Base-by-base conservation (phyloP, 2,888 invertebrate species). In the Pheosia gnoma region DNA sequence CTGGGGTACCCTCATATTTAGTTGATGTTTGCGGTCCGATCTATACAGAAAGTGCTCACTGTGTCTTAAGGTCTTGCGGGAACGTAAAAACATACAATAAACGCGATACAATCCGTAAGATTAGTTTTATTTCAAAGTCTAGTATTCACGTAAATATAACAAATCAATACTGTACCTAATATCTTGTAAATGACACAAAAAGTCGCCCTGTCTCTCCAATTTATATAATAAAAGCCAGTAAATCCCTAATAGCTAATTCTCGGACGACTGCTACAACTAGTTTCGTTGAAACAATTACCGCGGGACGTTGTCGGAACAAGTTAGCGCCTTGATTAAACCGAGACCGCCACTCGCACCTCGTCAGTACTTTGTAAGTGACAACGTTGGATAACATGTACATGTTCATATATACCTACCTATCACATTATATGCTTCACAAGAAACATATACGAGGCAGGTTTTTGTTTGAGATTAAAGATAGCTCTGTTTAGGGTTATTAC, bases 261-360 rank as follows among this genome's bases (percentile, higher is more conserved):
- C 71, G 60, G 66, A 66, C 59, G 65, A 70, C 66, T 70, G 71
- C 67, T 72, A 74, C 71, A 75, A 71, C 76, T 75, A 76, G 76
- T 76, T 75, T 71, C 71, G 71, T 71, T 62, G 76, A 83, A 85
- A 86, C 86, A 85, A 87, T 87, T 87, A 85, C 81, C 75, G 63
- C 66, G 77, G 68, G 72, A 82, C 79, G 76, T 68, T 78, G 82
- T 83, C 78, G 74, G 70, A 77, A 77, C 80, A 83, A 87, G 85
- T 87, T 84, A 81, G 76, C 75, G 78, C 78, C 84, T 81, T 87
- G 86, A 87, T 88, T 87, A 86, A 85, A 84, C 80, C 77, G 78
- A 82, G 77, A 84, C 84, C 84, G 73, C 80, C 72, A 70, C 76
- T 80, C 75, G 72, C 80, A 76, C 78, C 78, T 78, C 74, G 75